These are phyloP conservation scores for Hemichromis elongatus DNA, from an alignment of 2,113 vertebrate species.

Conservation along the genomic window DNA sequence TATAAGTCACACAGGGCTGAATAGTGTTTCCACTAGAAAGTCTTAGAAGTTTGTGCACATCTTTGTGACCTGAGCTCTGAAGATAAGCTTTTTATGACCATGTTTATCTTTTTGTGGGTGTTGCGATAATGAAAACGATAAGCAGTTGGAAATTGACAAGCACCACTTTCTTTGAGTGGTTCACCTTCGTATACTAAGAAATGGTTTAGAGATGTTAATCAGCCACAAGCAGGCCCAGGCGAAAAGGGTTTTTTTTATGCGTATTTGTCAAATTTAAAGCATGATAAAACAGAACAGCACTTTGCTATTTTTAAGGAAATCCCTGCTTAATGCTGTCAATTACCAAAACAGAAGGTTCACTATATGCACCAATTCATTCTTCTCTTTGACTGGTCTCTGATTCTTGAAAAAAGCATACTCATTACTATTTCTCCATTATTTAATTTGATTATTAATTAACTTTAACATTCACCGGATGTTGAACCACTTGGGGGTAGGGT, in stretches of 20 bases:
- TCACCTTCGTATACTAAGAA: neutral
- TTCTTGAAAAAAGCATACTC: neutral
- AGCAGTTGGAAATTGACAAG: neutral
- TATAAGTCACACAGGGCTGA: neutral
- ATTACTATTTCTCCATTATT: neutral
- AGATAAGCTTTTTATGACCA: neutral
- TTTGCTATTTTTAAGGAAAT: neutral
- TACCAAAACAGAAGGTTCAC: neutral
- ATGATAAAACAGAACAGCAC: neutral
- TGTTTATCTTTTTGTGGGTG: neutral
- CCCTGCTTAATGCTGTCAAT: neutral
- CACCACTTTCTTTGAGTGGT: neutral
- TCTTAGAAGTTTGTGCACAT: neutral
- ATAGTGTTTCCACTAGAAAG: neutral
- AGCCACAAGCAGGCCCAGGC: neutral
- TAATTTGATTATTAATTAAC: accelerated
- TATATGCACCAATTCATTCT: neutral
- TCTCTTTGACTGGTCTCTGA: neutral
- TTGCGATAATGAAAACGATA: neutral
- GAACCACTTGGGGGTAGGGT: neutral
- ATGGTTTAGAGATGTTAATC: neutral
- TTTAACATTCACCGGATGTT: neutral
- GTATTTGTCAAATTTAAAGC: neutral
- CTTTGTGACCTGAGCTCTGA: neutral
- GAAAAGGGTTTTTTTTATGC: neutral